Percentiles rank a stretch among this genome's conserved stretches.
Evolutionary conservation across 1,140 invertebrate species (phyloP).

Genomic region (Oscheius sp.): DNA sequence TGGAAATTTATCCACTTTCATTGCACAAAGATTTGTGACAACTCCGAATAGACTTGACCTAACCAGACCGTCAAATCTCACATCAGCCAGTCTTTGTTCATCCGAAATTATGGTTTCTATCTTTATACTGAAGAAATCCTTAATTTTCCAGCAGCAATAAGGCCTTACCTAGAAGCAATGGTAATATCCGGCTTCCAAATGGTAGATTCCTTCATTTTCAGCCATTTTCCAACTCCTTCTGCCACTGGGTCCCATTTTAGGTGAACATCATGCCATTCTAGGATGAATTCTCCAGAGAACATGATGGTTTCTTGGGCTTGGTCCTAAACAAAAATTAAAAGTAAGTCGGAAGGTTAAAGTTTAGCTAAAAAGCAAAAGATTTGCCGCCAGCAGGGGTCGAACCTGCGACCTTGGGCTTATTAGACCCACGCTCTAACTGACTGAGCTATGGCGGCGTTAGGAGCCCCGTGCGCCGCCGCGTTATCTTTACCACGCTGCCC

Average conservation of each 20-base stretch:
- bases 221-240: constrained; percentile 9
- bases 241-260: constrained; percentile 10
- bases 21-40: constrained; percentile 21
- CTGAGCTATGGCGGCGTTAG: too few species aligned
- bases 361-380: background rate
- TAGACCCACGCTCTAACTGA: constrained; percentile 61
- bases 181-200: constrained; percentile 25
- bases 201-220: constrained; percentile 16
- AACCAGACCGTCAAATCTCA: constrained; percentile 7
- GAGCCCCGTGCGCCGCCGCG: background rate
- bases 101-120: background rate
- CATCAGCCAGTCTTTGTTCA: background rate
- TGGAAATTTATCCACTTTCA: constrained; percentile 28
- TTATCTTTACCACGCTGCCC: background rate
- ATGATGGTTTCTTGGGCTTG: constrained; percentile 17
- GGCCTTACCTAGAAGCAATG: constrained; percentile 4
- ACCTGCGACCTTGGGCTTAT: constrained; percentile 61
- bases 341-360: too few species aligned
- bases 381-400: constrained; percentile 59
- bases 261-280: constrained; percentile 16
- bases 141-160: background rate
- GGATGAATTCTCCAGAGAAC: constrained; percentile 21
- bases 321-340: constrained; percentile 1
- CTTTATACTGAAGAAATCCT: background rate
- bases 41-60: constrained; percentile 15